Evolutionary conservation across 2,113 vertebrate genomes (phyloP).

Genomic region (Calyptomena viridis): DNA sequence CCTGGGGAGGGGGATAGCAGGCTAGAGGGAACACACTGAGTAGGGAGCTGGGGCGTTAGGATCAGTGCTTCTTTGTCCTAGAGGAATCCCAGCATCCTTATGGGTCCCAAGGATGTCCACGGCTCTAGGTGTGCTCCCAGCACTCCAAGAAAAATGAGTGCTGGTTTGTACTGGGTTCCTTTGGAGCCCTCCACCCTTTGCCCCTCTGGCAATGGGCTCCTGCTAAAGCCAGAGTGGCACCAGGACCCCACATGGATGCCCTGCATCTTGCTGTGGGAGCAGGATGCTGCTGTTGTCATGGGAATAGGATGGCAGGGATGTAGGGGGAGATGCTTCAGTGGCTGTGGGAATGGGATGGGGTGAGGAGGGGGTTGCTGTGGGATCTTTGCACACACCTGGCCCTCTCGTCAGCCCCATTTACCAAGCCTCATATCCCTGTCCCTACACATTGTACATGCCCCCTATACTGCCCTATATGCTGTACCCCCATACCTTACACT

Average conservation of each 20-base stretch:
- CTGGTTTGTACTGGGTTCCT: not conserved
- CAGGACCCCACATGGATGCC: not conserved
- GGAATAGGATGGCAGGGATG: not conserved
- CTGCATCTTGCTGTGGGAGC: not conserved
- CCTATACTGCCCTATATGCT: not conserved
- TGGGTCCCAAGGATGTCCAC: fast-evolving
- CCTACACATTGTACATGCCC: not conserved
- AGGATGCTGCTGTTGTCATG: not conserved
- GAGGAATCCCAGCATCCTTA: not conserved
- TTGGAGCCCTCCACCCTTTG: fast-evolving
- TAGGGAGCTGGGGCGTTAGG: fast-evolving
- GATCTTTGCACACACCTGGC: not conserved
- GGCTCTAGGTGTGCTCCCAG: not conserved
- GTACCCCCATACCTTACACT: not conserved
- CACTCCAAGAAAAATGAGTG: not conserved
- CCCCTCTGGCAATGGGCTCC: not conserved
- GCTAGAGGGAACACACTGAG: not conserved
- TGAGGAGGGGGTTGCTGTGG: not conserved
- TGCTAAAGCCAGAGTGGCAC: not conserved
- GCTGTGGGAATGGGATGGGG: not conserved
- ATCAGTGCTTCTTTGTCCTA: not conserved
- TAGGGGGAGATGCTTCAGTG: not conserved
- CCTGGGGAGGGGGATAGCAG: fast-evolving
- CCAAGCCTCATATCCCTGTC: not conserved
- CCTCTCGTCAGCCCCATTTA: not conserved